These are phyloP conservation scores for Macroramphosus scolopax DNA, from an alignment of 2,797 vertebrate species.

Conservation along the genomic window DNA sequence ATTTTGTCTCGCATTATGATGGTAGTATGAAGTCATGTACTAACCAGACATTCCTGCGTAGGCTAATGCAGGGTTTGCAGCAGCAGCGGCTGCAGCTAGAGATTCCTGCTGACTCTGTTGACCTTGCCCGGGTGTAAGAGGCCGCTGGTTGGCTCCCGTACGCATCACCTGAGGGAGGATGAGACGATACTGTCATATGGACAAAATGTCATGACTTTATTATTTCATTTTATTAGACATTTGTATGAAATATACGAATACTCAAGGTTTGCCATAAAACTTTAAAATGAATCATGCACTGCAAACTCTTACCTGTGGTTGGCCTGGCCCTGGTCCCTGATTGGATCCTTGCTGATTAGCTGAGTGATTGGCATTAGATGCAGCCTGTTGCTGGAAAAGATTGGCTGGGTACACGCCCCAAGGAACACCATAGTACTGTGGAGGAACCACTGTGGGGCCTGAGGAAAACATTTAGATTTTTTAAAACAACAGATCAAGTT, in stretches of 20 bases:
- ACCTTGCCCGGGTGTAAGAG: conserved; percentile 92
- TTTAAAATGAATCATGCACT: no score
- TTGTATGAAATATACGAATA: no score
- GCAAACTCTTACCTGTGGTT: conserved; percentile 84
- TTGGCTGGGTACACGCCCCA: conserved; percentile 99
- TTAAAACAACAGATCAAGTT: not conserved
- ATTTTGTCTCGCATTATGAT: no score
- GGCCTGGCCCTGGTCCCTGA: conserved; percentile 84
- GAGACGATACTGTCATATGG: not conserved
- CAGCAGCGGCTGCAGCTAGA: conserved; percentile 84
- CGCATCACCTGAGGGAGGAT: conserved; percentile 86
- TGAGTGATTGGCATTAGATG: conserved; percentile 86
- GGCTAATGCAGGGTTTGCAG: conserved; percentile 91
- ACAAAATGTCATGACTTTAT: no score
- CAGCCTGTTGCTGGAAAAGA: conserved; percentile 94
- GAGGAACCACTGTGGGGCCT: conserved; percentile 96
- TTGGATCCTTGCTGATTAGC: conserved; percentile 92
- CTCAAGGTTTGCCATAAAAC: no score
- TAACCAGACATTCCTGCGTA: conserved; percentile 94
- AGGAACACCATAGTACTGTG: conserved; percentile 96
- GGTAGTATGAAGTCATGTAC: no score
- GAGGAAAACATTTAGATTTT: conserved; percentile 8
- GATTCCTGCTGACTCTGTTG: conserved; percentile 96
- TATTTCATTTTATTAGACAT: no score
- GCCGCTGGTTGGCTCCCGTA: conserved; percentile 89